These are phyloP conservation scores for Hartigia nigra DNA, from an alignment of 2,888 invertebrate species.

Conservation along the genomic window DNA sequence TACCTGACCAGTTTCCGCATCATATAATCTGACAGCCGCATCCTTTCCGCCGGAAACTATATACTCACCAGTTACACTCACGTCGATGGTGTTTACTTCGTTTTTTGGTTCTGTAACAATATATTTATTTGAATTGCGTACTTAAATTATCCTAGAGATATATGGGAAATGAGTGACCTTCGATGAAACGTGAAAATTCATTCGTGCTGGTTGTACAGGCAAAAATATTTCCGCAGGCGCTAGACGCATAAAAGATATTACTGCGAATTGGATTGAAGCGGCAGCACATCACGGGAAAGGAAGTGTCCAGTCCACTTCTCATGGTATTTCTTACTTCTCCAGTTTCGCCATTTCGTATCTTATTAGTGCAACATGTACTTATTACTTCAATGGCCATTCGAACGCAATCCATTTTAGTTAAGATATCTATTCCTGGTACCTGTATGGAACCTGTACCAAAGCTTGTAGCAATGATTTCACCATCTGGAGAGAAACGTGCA, in stretches of 20 bases:
- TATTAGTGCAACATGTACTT: not conserved
- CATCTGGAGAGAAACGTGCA: constrained; percentile 66
- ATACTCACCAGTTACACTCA: constrained; percentile 44
- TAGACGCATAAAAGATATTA: constrained; percentile 53
- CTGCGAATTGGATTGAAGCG: constrained; percentile 48
- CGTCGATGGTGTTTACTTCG: constrained; percentile 60
- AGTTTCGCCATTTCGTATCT: constrained; percentile 52
- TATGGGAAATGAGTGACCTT: constrained; percentile 37
- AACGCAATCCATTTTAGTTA: not conserved
- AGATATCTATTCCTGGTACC: constrained; percentile 51
- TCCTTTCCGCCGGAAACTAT: constrained; percentile 62
- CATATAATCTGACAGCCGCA: constrained; percentile 59
- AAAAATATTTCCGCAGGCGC: constrained; percentile 57
- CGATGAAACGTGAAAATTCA: constrained; percentile 44
- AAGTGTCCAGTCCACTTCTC: constrained; percentile 42
- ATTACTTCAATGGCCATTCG: not conserved
- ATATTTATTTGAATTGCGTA: not conserved
- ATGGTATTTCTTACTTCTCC: constrained; percentile 45
- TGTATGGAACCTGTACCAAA: constrained; percentile 70
- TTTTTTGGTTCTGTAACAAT: constrained; percentile 55
- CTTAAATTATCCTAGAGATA: not conserved
- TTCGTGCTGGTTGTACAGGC: constrained; percentile 45
- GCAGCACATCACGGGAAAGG: constrained; percentile 55
- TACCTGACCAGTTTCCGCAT: constrained; percentile 56
- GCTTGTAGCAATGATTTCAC: constrained; percentile 66